Conservation (phyloP, 2,797 vertebrate genomes). For the Ciconia nigra region DNA sequence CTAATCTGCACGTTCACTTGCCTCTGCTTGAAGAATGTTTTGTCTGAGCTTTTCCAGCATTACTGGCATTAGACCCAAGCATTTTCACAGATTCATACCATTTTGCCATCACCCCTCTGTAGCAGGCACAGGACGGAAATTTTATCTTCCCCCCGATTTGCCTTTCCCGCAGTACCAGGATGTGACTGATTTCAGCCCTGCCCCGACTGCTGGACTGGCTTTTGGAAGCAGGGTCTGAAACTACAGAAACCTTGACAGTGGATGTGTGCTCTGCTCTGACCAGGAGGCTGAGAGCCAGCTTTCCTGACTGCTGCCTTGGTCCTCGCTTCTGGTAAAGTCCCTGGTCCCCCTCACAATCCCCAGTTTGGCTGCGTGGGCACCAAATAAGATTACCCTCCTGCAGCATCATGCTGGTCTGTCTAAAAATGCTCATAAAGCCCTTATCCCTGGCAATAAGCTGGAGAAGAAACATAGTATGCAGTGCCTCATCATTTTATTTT, state of each 20-base stretch:
- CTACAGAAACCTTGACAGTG: neutral
- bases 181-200: neutral
- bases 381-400: neutral
- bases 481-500: neutral
- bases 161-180: neutral
- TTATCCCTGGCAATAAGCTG: neutral
- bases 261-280: neutral
- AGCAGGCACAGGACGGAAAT: neutral
- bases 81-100: neutral
- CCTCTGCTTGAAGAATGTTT: neutral
- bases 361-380: accelerated
- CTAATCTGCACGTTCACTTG: constrained; percentile 27
- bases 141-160: neutral
- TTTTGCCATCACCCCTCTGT: neutral
- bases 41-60: neutral
- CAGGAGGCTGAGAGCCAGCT: neutral
- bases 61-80: neutral
- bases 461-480: neutral
- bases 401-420: neutral
- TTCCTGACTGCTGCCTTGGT: neutral
- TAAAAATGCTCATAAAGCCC: neutral
- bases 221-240: neutral
- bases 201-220: neutral
- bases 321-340: neutral
- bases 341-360: accelerated